Percentiles rank a stretch among this genome's conserved stretches.
These are phyloP conservation scores for Sepioteuthis lessoniana DNA, from an alignment of 2,888 invertebrate genomes.

Conservation along the genomic window DNA sequence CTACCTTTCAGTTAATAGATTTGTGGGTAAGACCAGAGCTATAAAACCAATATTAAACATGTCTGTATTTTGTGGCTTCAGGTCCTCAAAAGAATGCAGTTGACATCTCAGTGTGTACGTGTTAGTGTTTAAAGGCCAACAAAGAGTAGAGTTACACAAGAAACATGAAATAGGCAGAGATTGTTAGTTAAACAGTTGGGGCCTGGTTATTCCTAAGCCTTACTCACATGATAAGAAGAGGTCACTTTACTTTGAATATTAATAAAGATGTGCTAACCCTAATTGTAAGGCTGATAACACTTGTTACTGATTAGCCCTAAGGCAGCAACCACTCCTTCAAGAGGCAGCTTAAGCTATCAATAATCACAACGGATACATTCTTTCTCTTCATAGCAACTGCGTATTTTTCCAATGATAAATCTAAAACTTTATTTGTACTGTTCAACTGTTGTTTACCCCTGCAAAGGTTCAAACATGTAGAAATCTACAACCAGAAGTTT, in stretches of 20 bases:
- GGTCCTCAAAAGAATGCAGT: not conserved
- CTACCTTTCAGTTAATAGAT: not conserved
- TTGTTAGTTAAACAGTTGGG: too few relatives aligned
- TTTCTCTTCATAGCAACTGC: not conserved
- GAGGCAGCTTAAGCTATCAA: not conserved
- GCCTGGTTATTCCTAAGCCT: too few relatives aligned
- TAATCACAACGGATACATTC: not conserved
- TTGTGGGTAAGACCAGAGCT: not conserved
- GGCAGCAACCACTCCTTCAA: not conserved
- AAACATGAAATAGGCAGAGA: too few relatives aligned
- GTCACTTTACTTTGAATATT: too few relatives aligned
- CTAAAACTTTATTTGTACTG: not conserved
- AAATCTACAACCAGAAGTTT: not conserved
- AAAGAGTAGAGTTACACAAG: too few relatives aligned
- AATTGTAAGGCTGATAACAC: not conserved
- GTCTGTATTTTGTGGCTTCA: not conserved
- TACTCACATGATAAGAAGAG: too few relatives aligned
- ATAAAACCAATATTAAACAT: not conserved
- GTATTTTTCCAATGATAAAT: slow-evolving; percentile 33
- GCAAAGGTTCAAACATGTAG: not conserved
- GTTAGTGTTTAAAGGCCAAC: too few relatives aligned
- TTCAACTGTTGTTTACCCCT: not conserved
- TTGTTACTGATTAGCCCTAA: slow-evolving; percentile 18
- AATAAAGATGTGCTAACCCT: not conserved
- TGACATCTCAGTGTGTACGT: not conserved